Percentiles rank a stretch among this genome's conserved stretches.
Evolutionary conservation across 2,797 vertebrate species (phyloP).

Genomic region (Balearica regulorum): DNA sequence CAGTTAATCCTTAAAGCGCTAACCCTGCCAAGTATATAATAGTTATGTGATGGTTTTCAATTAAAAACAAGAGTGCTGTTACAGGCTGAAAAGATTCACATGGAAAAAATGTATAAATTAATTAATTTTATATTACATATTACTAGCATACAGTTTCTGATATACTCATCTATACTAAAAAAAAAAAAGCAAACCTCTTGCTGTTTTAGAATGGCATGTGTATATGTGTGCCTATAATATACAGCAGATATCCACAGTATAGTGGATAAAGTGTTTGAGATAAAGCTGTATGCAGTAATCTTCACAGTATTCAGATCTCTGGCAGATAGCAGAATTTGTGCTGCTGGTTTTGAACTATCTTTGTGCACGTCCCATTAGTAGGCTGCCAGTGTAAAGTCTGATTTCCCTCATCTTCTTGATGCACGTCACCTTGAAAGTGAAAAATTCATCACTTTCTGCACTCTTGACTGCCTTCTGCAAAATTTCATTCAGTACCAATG

Average conservation of each 20-base stretch:
- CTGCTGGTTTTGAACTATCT: conserved; percentile 51
- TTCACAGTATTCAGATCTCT: conserved; percentile 35
- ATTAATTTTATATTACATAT: conserved; percentile 43
- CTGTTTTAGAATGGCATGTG: neutral
- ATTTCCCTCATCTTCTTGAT: conserved; percentile 28
- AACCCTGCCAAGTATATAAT: neutral
- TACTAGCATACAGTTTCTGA: conserved; percentile 38
- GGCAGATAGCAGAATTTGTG: conserved; percentile 43
- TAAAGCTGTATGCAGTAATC: conserved; percentile 25
- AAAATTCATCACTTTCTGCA: conserved; percentile 44
- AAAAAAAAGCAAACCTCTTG: neutral
- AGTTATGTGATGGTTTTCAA: neutral
- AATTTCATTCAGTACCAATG: neutral
- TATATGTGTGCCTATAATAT: neutral
- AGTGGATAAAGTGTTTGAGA: conserved; percentile 38
- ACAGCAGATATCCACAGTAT: neutral
- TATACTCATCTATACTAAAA: conserved; percentile 8
- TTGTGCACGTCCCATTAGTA: conserved; percentile 49
- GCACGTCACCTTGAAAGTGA: conserved; percentile 39
- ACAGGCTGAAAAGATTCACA: neutral
- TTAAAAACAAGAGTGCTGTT: neutral
- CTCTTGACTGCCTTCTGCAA: conserved; percentile 31
- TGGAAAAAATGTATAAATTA: conserved; percentile 31
- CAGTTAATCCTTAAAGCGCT: neutral
- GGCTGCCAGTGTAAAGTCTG: conserved; percentile 45